Evolutionary conservation across 2,888 invertebrate species (phyloP).

Genomic region (Ormyrus nitidulus): DNA sequence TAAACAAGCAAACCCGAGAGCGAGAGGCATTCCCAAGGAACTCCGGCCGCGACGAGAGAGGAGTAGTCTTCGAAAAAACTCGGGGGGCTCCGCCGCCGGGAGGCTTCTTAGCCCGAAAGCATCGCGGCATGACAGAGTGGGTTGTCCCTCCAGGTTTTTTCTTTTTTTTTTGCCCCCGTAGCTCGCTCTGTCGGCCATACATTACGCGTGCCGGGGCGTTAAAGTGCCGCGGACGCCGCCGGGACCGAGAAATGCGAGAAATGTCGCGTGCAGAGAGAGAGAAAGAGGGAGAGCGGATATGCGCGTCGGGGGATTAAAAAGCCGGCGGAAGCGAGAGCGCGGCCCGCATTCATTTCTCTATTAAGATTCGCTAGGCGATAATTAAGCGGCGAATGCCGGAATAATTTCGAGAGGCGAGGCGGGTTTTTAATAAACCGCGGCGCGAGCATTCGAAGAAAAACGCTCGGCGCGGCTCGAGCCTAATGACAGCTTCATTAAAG

Average conservation of each 20-base stretch:
- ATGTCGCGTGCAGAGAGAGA: conserved; percentile 40
- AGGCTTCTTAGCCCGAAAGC: too few relatives aligned
- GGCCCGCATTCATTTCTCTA: conserved; percentile 50
- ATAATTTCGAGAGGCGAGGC: conserved; percentile 39
- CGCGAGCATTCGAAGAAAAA: conserved; percentile 40
- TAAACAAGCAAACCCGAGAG: too few relatives aligned
- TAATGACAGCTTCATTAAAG: conserved; percentile 56
- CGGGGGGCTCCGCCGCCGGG: too few relatives aligned
- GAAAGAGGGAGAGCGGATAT: neutral
- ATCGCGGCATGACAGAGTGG: conserved; percentile 64
- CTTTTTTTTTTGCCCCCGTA: conserved; percentile 15
- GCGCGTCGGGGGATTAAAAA: neutral
- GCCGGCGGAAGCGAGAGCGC: conserved; percentile 33
- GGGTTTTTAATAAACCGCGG: conserved; percentile 43
- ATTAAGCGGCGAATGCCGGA: conserved; percentile 60
- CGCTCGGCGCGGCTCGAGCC: conserved; percentile 20
- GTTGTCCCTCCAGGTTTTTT: conserved; percentile 51
- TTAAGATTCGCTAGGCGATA: conserved; percentile 56
- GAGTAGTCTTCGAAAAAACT: too few relatives aligned
- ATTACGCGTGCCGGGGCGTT: conserved; percentile 61
- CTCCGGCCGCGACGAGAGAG: too few relatives aligned
- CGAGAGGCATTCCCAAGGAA: too few relatives aligned
- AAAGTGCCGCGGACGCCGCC: conserved; percentile 61
- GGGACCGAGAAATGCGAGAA: conserved; percentile 49
- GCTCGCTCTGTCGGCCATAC: conserved; percentile 62